Base-by-base conservation (phyloP, 37 sponge, comb jelly and placozoan genomes). In the Lycopodina hypogea region DNA sequence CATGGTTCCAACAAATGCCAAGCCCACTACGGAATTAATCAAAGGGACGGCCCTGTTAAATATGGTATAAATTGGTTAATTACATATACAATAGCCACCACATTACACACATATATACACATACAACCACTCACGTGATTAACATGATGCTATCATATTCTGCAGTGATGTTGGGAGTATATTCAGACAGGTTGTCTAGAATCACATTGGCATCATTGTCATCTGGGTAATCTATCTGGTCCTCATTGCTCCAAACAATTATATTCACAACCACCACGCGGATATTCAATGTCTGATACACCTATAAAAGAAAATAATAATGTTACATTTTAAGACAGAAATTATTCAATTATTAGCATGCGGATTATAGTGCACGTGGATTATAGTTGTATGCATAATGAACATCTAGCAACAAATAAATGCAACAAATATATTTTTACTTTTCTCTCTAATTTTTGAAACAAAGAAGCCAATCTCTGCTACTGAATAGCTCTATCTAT, bases 261-360 rank as follows among this genome's bases (percentile, higher is more conserved):
- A 76, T 69, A 69, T 84, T 28, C n/a, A 88, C 78, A 39, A 92
- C 53, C 24, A 86, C 88, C 9, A 92, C 66, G 26, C 93, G 80
- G 24, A 92, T 57, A 26, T 42, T 53, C 41, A 42, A 65, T 11
- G 42, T 33, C 4, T 18, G 68, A 74, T n/a, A 82, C 17, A 62
- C 17, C 65, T 42, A 59, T 0, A 32, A 34, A 68, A 52, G 1
- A 12, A 0, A 53, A 56, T 22, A n/a, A n/a, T n/a, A n/a, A n/a
- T n/a, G n/a, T n/a, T n/a, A n/a, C n/a, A n/a, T n/a, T n/a, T n/a
- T n/a, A n/a, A n/a, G n/a, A n/a, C n/a, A n/a, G n/a, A n/a, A n/a
- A n/a, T n/a, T n/a, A n/a, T n/a, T n/a, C n/a, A n/a, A n/a, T n/a
- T n/a, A n/a, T n/a, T n/a, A n/a, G n/a, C n/a, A n/a, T n/a, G n/a